phyloP scores from a whole-genome alignment of 2,797 vertebrate genomes.

The Danio jaintianensis region DNA sequence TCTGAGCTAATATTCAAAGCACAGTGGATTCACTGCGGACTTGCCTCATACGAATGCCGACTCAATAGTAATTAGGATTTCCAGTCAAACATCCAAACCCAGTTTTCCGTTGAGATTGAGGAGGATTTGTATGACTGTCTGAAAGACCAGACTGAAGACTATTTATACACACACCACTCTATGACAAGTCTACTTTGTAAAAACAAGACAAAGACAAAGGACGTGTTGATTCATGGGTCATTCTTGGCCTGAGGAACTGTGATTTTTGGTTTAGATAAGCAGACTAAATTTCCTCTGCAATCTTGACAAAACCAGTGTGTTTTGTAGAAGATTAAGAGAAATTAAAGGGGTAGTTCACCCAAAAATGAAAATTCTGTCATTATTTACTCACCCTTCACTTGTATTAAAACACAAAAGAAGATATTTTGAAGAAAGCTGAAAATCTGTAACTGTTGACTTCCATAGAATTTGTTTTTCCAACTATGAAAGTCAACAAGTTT shows the following conservation, averaged over 20 bases:
- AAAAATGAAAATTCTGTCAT: too few relatives aligned
- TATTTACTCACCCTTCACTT: too few relatives aligned
- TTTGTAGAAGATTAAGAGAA: neutral
- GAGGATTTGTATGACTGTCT: neutral
- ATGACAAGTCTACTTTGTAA: neutral
- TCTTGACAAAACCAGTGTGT: slow-evolving; percentile 1
- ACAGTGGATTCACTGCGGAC: slow-evolving; percentile 19
- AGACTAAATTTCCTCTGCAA: slow-evolving; percentile 42
- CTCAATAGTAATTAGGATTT: slow-evolving; percentile 41
- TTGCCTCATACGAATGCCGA: slow-evolving; percentile 6
- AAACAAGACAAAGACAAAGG: neutral
- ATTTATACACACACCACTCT: neutral
- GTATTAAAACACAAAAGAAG: too few relatives aligned
- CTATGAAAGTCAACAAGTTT: too few relatives aligned
- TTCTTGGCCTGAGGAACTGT: slow-evolving; percentile 10
- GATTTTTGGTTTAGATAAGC: slow-evolving; percentile 43
- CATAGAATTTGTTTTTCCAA: neutral
- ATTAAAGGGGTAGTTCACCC: neutral
- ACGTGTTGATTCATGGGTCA: neutral
- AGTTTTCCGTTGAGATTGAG: slow-evolving; percentile 23
- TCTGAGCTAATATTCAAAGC: neutral
- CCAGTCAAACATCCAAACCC: slow-evolving; percentile 39
- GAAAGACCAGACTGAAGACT: neutral
- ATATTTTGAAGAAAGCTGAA: too few relatives aligned
- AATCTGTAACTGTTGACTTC: too few relatives aligned